Evolutionary conservation across 2,888 invertebrate species (phyloP), one percentile per base, ranked within the genome.

Genomic region (Drosophila helvetica): DNA sequence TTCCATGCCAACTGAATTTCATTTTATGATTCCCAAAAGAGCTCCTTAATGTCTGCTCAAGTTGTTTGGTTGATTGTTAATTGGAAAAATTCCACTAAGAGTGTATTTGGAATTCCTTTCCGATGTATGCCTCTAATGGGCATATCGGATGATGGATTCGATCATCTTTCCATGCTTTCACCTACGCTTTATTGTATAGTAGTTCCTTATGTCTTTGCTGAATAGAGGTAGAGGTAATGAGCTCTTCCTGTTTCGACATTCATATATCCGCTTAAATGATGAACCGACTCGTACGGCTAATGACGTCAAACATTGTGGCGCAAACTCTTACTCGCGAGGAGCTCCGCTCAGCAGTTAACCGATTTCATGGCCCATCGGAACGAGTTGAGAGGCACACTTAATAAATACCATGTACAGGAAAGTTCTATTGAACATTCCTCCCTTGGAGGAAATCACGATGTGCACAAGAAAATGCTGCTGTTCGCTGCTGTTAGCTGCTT

Each of bases 371-470:
- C 62, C 17, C 67, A 65, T 50, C 54, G 72, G 63, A 78, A 68
- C 75, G 67, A 78, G 71, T 65, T 68, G 75, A 72, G 54, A 45
- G 22, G 4, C 25, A 25, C 55, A 19, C 38, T 61, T 33, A 43
- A 9, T 2, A 38, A 15, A 6, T 15, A 8, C 27, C 8, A 6
- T 38, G 38, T 15, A 38, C 38, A 38, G 38, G 33, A 12, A 33
- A 15, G 33, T 33, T 33, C 15, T 15, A 33, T 33, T 33, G 38
- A 38, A 38, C 15, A 38, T 2, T 15, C 6, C 38, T 15, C 2
- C 38, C 15, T 38, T 15, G 15, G 38, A 38, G 75, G 68, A 80
- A 78, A 78, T 78, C 78, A 80, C 78, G 78, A 68, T 80, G 78
- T 75, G 62, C 71, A 78, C 71, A n/a, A 53, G 53, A 12, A 25